phyloP scores from a whole-genome alignment of 1,140 invertebrate species.

The Heliothis subflexa region DNA sequence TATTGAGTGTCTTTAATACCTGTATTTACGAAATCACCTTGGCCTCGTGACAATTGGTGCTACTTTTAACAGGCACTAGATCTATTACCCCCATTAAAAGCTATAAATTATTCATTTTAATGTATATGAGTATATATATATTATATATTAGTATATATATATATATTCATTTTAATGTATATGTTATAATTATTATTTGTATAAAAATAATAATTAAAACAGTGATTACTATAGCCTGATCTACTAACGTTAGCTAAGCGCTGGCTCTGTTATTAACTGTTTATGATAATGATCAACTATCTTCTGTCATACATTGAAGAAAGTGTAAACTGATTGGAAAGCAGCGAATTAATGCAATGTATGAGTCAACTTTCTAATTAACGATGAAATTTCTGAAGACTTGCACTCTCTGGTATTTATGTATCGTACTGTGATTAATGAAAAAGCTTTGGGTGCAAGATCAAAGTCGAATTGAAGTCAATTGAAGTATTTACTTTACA shows the following conservation, averaged over 20 bases:
- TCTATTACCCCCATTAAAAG: no score
- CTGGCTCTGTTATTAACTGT: neutral
- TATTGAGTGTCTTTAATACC: neutral
- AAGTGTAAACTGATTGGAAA: constrained; percentile 35
- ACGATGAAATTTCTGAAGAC: constrained; percentile 19
- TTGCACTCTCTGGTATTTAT: neutral
- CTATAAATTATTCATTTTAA: no score
- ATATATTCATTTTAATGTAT: no score
- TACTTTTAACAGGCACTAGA: no score
- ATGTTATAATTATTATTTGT: no score
- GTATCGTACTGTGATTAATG: constrained; percentile 5
- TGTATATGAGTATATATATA: no score
- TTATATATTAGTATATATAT: no score
- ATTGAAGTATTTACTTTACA: no score
- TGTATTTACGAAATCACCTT: no score
- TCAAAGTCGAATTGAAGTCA: neutral
- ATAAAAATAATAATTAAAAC: neutral
- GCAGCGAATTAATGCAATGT: constrained; percentile 24
- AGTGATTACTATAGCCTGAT: neutral
- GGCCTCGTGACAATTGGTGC: no score
- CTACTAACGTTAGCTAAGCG: neutral
- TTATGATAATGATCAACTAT: constrained; percentile 14
- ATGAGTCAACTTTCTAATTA: constrained; percentile 32
- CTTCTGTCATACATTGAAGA: constrained; percentile 10
- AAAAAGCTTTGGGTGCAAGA: neutral